Conservation (phyloP, 2,113 vertebrate species). For the Hypanus sabinus region DNA sequence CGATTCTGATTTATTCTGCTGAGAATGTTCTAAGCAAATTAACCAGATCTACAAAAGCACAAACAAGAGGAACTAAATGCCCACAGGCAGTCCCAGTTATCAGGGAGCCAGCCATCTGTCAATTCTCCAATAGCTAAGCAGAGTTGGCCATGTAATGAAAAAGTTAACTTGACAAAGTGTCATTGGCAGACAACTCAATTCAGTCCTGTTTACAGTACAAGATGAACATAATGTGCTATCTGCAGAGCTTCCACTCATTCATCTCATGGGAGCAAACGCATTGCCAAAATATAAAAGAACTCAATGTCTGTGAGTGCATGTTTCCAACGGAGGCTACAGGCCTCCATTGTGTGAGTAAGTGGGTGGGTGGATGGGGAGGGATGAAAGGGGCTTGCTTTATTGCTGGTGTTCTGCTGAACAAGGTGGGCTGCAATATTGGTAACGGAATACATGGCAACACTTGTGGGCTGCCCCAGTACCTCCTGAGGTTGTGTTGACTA, state of each 20-base stretch:
- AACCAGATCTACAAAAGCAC: background rate
- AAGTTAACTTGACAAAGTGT: background rate
- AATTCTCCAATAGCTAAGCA: background rate
- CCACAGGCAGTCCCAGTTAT: background rate
- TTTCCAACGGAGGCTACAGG: too few relatives aligned
- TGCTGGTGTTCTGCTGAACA: too few relatives aligned
- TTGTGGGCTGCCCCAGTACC: too few relatives aligned
- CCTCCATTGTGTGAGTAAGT: too few relatives aligned
- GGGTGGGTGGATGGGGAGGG: too few relatives aligned
- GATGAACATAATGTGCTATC: background rate
- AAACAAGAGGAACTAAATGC: background rate
- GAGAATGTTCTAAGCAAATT: background rate
- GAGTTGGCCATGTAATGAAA: background rate
- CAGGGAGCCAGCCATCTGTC: background rate
- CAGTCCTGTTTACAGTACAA: slow-evolving; percentile 17
- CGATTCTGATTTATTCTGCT: background rate
- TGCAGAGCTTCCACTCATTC: background rate
- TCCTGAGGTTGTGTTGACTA: too few relatives aligned
- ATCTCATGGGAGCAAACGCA: background rate
- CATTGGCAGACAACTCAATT: background rate
- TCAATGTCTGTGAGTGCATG: too few relatives aligned
- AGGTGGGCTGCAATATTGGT: too few relatives aligned
- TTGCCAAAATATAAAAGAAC: background rate
- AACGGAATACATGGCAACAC: too few relatives aligned
- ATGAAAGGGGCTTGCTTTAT: too few relatives aligned